Percentiles rank a stretch among this genome's conserved stretches.
phyloP scores from a whole-genome alignment of 2,888 invertebrate species.

The Zhuqinia jingwanae region DNA sequence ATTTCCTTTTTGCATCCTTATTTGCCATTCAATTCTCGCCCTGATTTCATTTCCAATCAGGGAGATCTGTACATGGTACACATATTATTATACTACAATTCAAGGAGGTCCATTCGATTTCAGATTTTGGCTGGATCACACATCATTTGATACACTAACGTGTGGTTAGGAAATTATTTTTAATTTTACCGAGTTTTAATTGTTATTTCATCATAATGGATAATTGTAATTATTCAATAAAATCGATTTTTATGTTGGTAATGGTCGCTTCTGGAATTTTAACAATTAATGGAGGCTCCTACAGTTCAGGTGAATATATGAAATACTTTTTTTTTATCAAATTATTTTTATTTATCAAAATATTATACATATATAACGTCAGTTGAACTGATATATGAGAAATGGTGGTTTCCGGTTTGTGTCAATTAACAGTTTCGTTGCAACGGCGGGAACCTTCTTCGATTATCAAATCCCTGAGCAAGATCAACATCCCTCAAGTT shows the following conservation, averaged over 20 bases:
- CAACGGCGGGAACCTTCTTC: background rate
- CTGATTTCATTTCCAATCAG: constrained; percentile 36
- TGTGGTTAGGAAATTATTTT: background rate
- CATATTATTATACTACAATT: background rate
- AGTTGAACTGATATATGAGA: too few species aligned
- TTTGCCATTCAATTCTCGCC: background rate
- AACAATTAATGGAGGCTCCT: background rate
- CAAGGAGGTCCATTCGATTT: constrained; percentile 11
- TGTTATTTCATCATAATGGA: too few species aligned
- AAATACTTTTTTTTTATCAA: too few species aligned
- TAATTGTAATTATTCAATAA: background rate
- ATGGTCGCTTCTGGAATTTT: background rate
- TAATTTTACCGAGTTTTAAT: background rate
- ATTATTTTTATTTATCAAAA: too few species aligned
- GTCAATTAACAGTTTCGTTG: background rate
- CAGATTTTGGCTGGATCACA: constrained; percentile 5
- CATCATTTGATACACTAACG: too few species aligned
- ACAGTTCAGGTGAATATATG: constrained; percentile 28
- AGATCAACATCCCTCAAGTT: constrained; percentile 38
- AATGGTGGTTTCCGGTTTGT: too few species aligned
- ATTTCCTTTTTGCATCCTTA: background rate
- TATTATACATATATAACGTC: too few species aligned
- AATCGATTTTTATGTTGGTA: background rate
- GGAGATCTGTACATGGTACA: background rate
- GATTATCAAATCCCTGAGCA: background rate